These are phyloP conservation scores for Felis chaus DNA, from an alignment of 2,113 vertebrate genomes.

Conservation along the genomic window DNA sequence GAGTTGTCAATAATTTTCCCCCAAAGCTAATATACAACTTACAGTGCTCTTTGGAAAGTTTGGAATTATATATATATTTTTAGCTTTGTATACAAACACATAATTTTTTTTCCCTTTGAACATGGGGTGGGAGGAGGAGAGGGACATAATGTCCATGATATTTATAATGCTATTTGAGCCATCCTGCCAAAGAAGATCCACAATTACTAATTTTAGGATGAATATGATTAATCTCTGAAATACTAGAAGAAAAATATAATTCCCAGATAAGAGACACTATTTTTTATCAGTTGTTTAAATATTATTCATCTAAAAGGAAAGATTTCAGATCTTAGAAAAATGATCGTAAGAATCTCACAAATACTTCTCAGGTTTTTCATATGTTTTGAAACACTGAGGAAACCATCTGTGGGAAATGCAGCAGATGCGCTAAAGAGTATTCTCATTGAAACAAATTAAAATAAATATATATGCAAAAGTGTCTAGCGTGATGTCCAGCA, in stretches of 20 bases:
- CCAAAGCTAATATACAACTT: neutral
- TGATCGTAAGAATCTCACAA: neutral
- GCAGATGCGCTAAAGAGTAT: neutral
- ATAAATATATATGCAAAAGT: neutral
- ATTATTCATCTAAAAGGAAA: neutral
- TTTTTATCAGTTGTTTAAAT: constrained; percentile 15
- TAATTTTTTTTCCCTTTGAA: neutral
- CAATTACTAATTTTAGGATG: neutral
- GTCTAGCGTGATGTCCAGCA: neutral
- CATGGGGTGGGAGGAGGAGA: neutral
- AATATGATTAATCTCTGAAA: neutral
- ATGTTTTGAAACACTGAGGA: neutral
- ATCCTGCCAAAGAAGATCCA: neutral
- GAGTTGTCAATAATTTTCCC: neutral
- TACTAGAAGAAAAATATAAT: neutral
- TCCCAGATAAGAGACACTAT: neutral
- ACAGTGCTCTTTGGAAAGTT: neutral
- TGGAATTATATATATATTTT: constrained; percentile 21
- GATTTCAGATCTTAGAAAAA: neutral
- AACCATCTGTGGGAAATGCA: neutral
- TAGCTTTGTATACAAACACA: neutral
- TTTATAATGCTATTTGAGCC: neutral
- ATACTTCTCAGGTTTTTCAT: neutral
- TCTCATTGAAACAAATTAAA: neutral
- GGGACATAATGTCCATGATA: neutral